Conservation (phyloP, 2,797 vertebrate species). For the Eptatretus atami region DNA sequence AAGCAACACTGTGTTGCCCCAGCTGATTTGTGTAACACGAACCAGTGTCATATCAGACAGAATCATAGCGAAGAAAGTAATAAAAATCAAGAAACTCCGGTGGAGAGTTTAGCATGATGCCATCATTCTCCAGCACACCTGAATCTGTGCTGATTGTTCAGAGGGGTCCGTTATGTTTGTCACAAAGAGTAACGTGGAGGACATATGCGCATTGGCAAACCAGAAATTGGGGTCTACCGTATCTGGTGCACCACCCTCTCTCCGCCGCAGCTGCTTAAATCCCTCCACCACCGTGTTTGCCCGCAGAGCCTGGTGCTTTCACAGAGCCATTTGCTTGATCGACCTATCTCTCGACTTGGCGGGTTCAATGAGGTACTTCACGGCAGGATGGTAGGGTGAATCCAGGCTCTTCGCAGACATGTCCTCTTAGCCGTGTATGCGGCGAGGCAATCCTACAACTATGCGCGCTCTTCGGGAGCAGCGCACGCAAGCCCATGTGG, state of each 20-base stretch:
- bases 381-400: not conserved
- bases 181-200: too few relatives aligned
- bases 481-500: not conserved
- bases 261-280: not conserved
- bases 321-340: not conserved
- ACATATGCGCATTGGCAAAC: too few relatives aligned
- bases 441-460: not conserved
- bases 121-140: not conserved
- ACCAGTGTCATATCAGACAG: not conserved
- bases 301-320: not conserved
- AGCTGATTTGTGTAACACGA: too few relatives aligned
- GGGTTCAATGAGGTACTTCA: not conserved
- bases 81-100: not conserved
- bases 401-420: not conserved
- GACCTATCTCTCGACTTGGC: not conserved
- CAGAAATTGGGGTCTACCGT: too few relatives aligned
- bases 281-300: not conserved
- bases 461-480: constrained; percentile 2
- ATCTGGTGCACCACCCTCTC: not conserved
- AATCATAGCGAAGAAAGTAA: too few relatives aligned
- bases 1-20: too few relatives aligned
- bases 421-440: not conserved
- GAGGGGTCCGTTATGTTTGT: not conserved
- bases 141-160: not conserved
- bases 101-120: not conserved